Base-by-base conservation (phyloP, 2,797 vertebrate genomes). In the Vespertilio murinus region DNA sequence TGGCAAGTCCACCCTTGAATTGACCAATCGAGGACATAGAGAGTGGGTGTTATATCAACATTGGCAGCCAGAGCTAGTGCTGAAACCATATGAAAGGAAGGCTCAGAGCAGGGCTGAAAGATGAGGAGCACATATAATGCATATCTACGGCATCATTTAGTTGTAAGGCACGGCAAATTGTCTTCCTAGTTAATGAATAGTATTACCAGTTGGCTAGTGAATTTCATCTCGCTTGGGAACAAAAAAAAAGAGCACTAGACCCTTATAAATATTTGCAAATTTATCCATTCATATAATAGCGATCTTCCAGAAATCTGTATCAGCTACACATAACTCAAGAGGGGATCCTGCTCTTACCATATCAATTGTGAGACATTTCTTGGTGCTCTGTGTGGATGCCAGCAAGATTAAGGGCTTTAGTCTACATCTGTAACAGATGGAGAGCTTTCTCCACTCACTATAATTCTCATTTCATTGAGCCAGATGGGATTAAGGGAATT, bases 331-430 rank as follows among this genome's bases (percentile, higher is more conserved):
- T 77, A 95, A 70, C 73, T 93, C 78, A 88, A 90, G 42, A 67
- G 12, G 23, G 49, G 28, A 88, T 83, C 30, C 49, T 73, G n/a
- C 18, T 59, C 35, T 61, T 67, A 82, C 30, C 77, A 77, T 73
- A 86, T 94, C 71, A 89, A 64, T 70, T 93, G 67, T 88, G 77
- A 97, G 92, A 97, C 88, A 95, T 73, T 93, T 95, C 89, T 79
- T 95, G 93, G 90, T 95, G 56, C 74, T 97, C 86, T 91, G 54
- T 90, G 40, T 96, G 59, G 69, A 91, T 97, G 79, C 93, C 92
- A 97, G 94, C 61, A 93, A 96, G 94, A 97, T 96, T 91, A 97
- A 98, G 64, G 95, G 82, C 71, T 97, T 97, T 96, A 90, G 96
- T 97, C 88, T 92, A 87, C 87, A 93, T 93, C 93, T 96, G 96